Percentiles rank a stretch among this genome's conserved stretches.
These are phyloP conservation scores for Polyodon spathula DNA, from an alignment of 2,113 vertebrate species.

Conservation along the genomic window DNA sequence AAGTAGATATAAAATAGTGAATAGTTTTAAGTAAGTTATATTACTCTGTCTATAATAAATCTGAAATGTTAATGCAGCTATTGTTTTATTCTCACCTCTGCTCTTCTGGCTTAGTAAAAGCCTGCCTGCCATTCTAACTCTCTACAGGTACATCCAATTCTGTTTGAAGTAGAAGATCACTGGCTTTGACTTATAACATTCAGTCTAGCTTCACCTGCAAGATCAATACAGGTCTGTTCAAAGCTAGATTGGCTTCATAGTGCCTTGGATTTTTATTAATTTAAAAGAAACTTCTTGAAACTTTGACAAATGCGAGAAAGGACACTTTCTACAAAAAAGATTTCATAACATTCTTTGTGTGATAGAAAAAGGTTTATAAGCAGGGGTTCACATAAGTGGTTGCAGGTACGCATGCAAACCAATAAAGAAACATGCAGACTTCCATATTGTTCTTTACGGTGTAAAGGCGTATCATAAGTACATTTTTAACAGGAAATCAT, in stretches of 20 bases:
- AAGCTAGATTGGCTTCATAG: constrained; percentile 94
- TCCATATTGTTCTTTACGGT: too few species aligned
- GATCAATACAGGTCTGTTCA: constrained; percentile 98
- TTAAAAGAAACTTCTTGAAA: constrained; percentile 99
- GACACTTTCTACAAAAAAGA: constrained; percentile 56
- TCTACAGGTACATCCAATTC: constrained; percentile 87
- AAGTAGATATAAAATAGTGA: not conserved
- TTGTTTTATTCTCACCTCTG: constrained; percentile 62
- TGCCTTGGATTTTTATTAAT: constrained; percentile 97
- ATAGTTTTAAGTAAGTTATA: constrained; percentile 39
- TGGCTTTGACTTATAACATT: constrained; percentile 77
- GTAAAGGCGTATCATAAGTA: too few species aligned
- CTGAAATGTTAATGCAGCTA: constrained; percentile 75
- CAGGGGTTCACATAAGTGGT: too few species aligned
- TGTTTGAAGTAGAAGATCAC: constrained; percentile 95
- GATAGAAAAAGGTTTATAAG: too few species aligned
- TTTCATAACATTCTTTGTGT: too few species aligned
- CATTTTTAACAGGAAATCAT: too few species aligned
- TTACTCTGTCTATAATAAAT: constrained; percentile 51
- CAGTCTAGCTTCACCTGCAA: constrained; percentile 93
- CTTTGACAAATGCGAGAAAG: constrained; percentile 73
- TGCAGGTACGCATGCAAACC: too few species aligned
- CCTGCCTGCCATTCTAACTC: constrained; percentile 70
- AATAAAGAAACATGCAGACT: too few species aligned
- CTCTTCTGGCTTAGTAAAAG: constrained; percentile 69